Base-by-base conservation (phyloP, 2,113 vertebrate genomes). In the Acanthochromis polyacanthus region DNA sequence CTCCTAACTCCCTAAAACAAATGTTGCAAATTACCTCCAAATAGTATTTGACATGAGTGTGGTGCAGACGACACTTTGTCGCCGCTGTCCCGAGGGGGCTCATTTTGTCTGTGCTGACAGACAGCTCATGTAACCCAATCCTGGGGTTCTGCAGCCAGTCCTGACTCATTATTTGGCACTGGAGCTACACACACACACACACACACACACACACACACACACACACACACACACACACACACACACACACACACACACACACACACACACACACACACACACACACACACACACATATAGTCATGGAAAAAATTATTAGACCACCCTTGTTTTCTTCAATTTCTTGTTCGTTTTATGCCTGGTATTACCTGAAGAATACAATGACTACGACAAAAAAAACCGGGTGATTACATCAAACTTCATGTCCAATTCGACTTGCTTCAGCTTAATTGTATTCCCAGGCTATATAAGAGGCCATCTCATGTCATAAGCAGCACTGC, bases 51-150 rank as follows among this genome's bases (percentile, higher is more conserved):
- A 85, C 81, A 83, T 80, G 5, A 43, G 38, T 7, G 51, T 10
- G 63, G 69, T 79, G 80, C 66, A 82, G 86, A 73, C 73, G 57
- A 46, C 76, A 74, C 72, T 75, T 43, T 86, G 80, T 71, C 73
- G 77, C 40, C 67, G 43, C 43, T 58, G 56, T 88, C 83, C 53
- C 43, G 12, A 40, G 53, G 66, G 65, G 62, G 63, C 75, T 88
- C 63, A 70, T 84, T 83, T 70, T 2, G 51, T 64, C 56, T 45
- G 72, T 43, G 75, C 55, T 89, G 86, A 90, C 59, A 75, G 88
- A 90, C 67, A 65, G 53, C 30, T 68, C 71, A 36, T 89, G 88
- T 80, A 88, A 85, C 78, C 74, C 30, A 66, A 87, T 81, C 73
- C 77, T 46, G 17, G 46, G 75, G 76, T 74, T 52, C 70, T 48